phyloP scores from a whole-genome alignment of 2,888 invertebrate species.

The Therioaphis trifolii region DNA sequence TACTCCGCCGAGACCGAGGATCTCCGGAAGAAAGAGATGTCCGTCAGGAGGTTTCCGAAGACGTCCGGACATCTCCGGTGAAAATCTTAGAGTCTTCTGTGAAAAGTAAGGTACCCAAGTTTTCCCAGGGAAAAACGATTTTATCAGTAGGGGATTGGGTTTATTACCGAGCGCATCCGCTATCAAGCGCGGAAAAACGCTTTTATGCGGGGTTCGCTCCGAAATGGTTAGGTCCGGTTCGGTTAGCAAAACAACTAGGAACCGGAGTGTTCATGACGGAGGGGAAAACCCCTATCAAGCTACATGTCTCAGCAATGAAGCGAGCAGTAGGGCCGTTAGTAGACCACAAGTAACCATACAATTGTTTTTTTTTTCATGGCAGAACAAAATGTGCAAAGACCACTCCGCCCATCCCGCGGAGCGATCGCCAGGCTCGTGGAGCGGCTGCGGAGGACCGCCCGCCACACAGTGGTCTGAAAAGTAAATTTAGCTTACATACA shows the following conservation, averaged over 20 bases:
- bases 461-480: not conserved
- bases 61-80: not conserved
- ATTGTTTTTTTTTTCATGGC: too few species aligned
- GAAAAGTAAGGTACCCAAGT: not conserved
- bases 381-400: not conserved
- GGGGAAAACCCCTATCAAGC: not conserved
- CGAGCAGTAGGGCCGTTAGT: not conserved
- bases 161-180: not conserved
- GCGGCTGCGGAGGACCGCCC: not conserved
- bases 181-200: not conserved
- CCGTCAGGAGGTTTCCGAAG: not conserved
- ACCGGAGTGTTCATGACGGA: slow-evolving; percentile 6
- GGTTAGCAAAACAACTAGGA: not conserved
- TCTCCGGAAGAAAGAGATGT: not conserved
- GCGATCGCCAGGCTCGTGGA: not conserved
- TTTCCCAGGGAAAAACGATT: not conserved
- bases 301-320: not conserved
- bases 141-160: not conserved
- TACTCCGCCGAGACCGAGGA: not conserved
- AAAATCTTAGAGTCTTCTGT: not conserved
- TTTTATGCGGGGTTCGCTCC: not conserved
- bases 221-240: not conserved
- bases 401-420: not conserved
- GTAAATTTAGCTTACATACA: slow-evolving; percentile 4
- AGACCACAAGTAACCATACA: not conserved